Conservation (phyloP, 2,888 invertebrate species). For the Microctonus aethiopoides region DNA sequence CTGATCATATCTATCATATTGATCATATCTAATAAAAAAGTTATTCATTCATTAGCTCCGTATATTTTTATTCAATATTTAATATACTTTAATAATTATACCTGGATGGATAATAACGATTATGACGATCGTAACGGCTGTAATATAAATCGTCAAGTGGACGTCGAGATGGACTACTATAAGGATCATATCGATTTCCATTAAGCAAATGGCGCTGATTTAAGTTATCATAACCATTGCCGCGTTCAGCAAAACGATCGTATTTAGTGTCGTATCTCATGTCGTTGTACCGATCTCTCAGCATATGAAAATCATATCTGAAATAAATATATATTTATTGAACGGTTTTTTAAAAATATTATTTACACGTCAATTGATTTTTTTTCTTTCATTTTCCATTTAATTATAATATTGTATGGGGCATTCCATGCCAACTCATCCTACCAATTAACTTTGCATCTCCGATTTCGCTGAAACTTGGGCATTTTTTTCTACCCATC, state of each 20-base stretch:
- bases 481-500: too few species aligned
- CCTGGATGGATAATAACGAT: conserved; percentile 46
- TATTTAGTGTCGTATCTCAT: conserved; percentile 46
- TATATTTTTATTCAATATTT: neutral
- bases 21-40: neutral
- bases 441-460: too few species aligned
- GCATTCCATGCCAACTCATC: too few species aligned
- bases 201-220: conserved; percentile 51
- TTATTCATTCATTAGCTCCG: neutral
- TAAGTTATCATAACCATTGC: conserved; percentile 59
- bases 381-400: too few species aligned
- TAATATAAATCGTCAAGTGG: conserved; percentile 48
- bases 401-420: too few species aligned
- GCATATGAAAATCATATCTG: conserved; percentile 50
- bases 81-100: conserved; percentile 16
- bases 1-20: conserved; percentile 50
- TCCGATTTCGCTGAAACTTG: too few species aligned
- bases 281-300: conserved; percentile 52
- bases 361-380: too few species aligned
- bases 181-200: conserved; percentile 49
- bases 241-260: conserved; percentile 52
- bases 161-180: conserved; percentile 43
- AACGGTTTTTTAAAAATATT: conserved; percentile 1
- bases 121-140: conserved; percentile 50
- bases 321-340: too few species aligned